A percentile compares a stretch with the other conserved stretches of the same genome.
Conservation (phyloP, 1,140 invertebrate species). For the Orussus abietinus region DNA sequence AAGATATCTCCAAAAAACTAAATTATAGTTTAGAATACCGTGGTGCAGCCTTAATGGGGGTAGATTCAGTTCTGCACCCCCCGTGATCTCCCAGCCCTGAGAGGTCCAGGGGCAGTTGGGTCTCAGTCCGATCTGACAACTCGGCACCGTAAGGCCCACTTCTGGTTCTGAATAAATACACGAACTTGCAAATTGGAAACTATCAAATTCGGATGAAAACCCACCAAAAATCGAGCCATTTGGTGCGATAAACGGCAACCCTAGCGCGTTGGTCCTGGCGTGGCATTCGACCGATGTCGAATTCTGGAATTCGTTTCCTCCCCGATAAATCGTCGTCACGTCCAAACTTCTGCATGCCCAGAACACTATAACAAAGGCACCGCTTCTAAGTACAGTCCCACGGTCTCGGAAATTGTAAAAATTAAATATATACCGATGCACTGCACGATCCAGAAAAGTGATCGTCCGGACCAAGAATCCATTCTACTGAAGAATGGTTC, state of each 20-base stretch:
- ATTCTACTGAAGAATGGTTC: too few species aligned
- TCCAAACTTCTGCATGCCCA: slow-evolving; percentile 3
- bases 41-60: slow-evolving; percentile 5
- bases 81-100: slow-evolving; percentile 4
- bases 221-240: slow-evolving; percentile 7
- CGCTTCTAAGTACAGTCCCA: too few species aligned
- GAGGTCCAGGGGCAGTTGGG: too few species aligned
- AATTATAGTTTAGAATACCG: too few species aligned
- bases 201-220: neutral
- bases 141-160: too few species aligned
- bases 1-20: too few species aligned
- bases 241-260: slow-evolving; percentile 4
- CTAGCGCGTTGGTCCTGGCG: slow-evolving; percentile 3
- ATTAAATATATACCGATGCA: too few species aligned
- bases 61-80: slow-evolving; percentile 1
- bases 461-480: too few species aligned
- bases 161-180: slow-evolving; percentile 2
- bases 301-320: neutral
- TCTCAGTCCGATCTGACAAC: too few species aligned
- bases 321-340: slow-evolving; percentile 6
- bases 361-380: too few species aligned
- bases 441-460: too few species aligned
- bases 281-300: slow-evolving; percentile 1
- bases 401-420: too few species aligned
- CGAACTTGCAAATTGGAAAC: neutral